These are phyloP conservation scores for Lydus trimaculatus DNA, from an alignment of 2,888 invertebrate genomes.

Conservation along the genomic window DNA sequence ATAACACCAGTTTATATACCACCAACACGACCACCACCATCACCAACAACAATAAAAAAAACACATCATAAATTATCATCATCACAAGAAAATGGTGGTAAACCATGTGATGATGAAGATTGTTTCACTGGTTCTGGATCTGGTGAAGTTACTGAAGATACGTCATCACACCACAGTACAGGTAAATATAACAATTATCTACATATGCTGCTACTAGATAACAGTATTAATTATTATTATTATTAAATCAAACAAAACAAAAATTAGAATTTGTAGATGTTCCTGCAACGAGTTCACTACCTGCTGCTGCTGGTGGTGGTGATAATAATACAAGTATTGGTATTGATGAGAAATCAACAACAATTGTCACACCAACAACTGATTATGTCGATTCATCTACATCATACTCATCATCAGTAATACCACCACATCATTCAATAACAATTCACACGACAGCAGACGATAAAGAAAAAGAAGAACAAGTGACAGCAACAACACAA, in stretches of 20 bases:
- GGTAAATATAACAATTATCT: too few species aligned
- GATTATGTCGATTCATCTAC: background rate
- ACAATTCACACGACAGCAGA: too few species aligned
- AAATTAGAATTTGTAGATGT: too few species aligned
- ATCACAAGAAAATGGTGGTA: conserved; percentile 35
- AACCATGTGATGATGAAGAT: conserved; percentile 79
- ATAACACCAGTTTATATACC: conserved; percentile 93
- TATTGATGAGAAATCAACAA: conserved; percentile 12
- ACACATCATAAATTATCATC: conserved; percentile 39
- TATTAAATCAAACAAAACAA: too few species aligned
- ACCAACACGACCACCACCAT: conserved; percentile 74
- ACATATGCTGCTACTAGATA: too few species aligned
- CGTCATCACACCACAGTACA: conserved; percentile 64
- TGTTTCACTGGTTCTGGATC: conserved; percentile 84
- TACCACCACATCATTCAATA: conserved; percentile 41
- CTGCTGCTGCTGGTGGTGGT: too few species aligned
- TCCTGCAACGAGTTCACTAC: background rate
- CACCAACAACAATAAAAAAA: conserved; percentile 57
- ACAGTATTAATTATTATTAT: too few species aligned
- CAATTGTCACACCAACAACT: conserved; percentile 11
- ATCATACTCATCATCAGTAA: conserved; percentile 24
- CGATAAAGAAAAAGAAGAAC: too few species aligned
- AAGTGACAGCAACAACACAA: conserved; percentile 41
- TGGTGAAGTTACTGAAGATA: conserved; percentile 73
- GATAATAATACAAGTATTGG: background rate